A percentile compares a stretch with the other conserved stretches of the same genome.
These are phyloP conservation scores for Micoletzkya japonica DNA, from an alignment of 2,888 invertebrate genomes.

Conservation along the genomic window DNA sequence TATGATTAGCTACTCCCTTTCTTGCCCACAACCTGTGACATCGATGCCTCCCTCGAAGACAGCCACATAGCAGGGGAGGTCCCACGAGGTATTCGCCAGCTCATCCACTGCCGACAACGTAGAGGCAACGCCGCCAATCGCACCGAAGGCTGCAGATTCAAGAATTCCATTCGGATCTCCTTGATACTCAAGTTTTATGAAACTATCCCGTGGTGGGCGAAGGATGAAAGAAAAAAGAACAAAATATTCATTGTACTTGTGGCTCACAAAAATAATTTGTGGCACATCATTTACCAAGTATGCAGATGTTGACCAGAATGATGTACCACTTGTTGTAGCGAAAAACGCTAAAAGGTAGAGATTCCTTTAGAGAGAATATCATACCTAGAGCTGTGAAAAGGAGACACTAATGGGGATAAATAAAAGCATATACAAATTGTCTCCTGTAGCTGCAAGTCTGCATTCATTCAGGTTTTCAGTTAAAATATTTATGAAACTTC, in stretches of 20 bases:
- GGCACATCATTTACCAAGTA: not conserved
- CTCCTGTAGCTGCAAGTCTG: no score
- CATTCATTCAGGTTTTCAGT: not conserved
- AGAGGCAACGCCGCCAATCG: constrained; percentile 41
- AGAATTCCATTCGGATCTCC: no score
- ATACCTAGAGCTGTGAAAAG: no score
- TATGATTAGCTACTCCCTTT: no score
- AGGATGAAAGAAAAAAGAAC: no score
- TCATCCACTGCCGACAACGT: constrained; percentile 36
- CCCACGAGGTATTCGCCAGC: not conserved
- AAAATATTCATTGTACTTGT: not conserved
- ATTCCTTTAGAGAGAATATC: no score
- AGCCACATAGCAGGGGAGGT: constrained; percentile 23
- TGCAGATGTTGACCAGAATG: not conserved
- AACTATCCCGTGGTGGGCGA: no score
- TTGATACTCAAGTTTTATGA: not conserved
- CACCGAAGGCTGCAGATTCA: constrained; percentile 36
- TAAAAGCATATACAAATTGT: no score
- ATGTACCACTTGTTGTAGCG: constrained; percentile 16
- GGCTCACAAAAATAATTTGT: not conserved
- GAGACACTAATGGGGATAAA: no score
- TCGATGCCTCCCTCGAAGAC: constrained; percentile 6
- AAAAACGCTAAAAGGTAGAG: constrained; percentile 8
- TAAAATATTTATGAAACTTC: not conserved
- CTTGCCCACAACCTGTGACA: constrained; percentile 5